phyloP scores from a whole-genome alignment of 2,113 vertebrate genomes.

The Geococcyx californianus region DNA sequence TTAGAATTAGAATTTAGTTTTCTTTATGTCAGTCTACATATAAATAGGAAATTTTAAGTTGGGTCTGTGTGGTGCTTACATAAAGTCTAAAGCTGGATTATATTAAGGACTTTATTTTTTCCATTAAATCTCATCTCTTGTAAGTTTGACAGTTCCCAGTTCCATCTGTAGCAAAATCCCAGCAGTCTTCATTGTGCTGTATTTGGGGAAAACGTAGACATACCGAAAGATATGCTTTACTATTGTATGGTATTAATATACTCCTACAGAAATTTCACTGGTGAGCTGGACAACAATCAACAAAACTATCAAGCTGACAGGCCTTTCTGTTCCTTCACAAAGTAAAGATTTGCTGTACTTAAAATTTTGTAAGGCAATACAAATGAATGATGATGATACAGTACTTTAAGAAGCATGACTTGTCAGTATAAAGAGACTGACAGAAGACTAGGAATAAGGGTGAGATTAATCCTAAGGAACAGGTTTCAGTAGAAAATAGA shows the following conservation, averaged over 20 bases:
- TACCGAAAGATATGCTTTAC: background rate
- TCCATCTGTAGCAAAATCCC: background rate
- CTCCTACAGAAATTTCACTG: background rate
- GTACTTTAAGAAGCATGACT: background rate
- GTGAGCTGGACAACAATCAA: background rate
- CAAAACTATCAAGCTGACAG: background rate
- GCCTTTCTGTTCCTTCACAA: background rate
- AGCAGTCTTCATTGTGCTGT: background rate
- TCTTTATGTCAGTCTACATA: background rate
- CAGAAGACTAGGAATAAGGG: background rate
- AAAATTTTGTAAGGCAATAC: background rate
- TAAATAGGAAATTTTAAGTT: background rate
- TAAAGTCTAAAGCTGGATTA: constrained; percentile 31
- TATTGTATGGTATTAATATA: background rate
- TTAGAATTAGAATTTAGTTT: background rate
- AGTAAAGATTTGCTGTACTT: background rate
- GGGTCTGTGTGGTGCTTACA: background rate
- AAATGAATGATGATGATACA: background rate
- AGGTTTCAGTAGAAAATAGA: background rate
- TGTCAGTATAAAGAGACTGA: background rate
- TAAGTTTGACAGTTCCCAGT: background rate
- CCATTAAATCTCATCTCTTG: background rate
- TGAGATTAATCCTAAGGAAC: background rate
- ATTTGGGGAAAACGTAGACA: background rate
- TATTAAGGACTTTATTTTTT: constrained; percentile 1